phyloP scores from a whole-genome alignment of 92 coral and sea anemone species.

The Blastomussa wellsi region DNA sequence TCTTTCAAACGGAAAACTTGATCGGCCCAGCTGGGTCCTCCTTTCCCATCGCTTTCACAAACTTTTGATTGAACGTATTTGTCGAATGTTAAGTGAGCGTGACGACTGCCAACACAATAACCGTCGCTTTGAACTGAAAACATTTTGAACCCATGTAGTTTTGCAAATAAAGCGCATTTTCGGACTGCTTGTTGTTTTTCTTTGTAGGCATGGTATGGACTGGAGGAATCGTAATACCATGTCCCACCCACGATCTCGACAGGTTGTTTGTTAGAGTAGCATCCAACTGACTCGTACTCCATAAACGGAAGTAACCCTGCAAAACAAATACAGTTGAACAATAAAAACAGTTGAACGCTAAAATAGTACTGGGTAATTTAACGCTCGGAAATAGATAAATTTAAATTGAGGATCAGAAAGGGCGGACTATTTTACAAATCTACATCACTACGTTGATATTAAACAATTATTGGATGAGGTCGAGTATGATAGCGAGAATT shows the following conservation, averaged over 20 bases:
- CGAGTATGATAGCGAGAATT: no score
- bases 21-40: constrained; percentile 40
- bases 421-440: no score
- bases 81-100: constrained; percentile 15
- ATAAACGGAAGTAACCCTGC: neutral
- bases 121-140: constrained; percentile 42
- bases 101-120: constrained; percentile 10
- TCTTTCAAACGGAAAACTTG: constrained; percentile 20
- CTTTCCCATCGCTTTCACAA: constrained; percentile 36
- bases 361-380: no score
- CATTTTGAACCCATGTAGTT: constrained; percentile 23
- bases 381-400: no score
- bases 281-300: neutral
- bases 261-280: neutral
- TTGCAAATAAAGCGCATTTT: constrained; percentile 16
- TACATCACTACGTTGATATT: no score
- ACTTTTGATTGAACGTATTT: constrained; percentile 28
- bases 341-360: no score
- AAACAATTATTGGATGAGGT: no score
- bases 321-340: neutral
- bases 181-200: neutral
- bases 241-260: neutral
- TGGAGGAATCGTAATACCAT: neutral
- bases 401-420: no score
- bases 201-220: neutral